These are phyloP conservation scores for Meteorus sp. DNA, from an alignment of 1,140 invertebrate genomes.

Conservation along the genomic window DNA sequence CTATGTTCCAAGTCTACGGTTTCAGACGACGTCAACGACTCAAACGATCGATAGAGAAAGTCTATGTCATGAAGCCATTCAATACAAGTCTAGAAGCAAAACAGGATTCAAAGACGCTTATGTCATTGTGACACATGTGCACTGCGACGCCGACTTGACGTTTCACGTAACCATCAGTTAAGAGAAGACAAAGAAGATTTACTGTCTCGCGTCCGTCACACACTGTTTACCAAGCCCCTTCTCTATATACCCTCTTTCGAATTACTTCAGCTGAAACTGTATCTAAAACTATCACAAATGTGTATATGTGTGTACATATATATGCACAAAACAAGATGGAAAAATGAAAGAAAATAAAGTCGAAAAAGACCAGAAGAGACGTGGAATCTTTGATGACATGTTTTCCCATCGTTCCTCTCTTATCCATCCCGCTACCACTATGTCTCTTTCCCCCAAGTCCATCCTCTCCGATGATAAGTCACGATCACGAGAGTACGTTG, in stretches of 20 bases:
- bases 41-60: neutral
- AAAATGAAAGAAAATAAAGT: neutral
- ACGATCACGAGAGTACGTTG: conserved; percentile 25
- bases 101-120: neutral
- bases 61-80: conserved; percentile 1
- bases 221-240: no score
- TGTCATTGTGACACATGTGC: neutral
- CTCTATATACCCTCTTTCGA: no score
- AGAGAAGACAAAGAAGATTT: neutral
- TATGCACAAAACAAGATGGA: no score
- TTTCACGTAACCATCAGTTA: neutral
- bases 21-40: no score
- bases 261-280: no score
- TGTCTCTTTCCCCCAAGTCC: no score
- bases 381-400: neutral
- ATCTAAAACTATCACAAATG: no score
- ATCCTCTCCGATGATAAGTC: no score
- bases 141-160: neutral
- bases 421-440: no score
- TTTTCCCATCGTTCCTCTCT: conserved; percentile 19
- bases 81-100: neutral
- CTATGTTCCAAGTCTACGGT: no score
- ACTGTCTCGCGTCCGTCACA: no score
- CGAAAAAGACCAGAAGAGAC: conserved; percentile 1
- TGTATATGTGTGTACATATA: no score